A percentile compares a stretch with the other conserved stretches of the same genome.
Evolutionary conservation across 1,140 invertebrate species (phyloP).

Genomic region (Rhagoletis pomonella): DNA sequence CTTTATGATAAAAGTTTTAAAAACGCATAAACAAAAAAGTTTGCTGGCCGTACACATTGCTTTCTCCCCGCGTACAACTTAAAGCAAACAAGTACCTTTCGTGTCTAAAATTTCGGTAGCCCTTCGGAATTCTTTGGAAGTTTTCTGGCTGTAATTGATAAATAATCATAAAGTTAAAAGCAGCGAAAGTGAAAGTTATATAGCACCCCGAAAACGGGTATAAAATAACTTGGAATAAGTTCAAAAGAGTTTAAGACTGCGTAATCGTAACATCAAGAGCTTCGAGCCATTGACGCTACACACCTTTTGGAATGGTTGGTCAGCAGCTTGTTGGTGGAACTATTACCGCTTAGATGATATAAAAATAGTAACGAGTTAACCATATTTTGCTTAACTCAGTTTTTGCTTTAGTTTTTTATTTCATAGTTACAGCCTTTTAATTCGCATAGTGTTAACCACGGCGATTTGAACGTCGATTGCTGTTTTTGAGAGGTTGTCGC

Average conservation of each 20-base stretch:
- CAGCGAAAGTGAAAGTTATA: constrained; percentile 8
- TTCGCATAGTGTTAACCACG: not conserved
- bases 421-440: constrained; percentile 27
- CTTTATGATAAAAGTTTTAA: not conserved
- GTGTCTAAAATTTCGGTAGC: not conserved
- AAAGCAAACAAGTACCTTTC: not conserved
- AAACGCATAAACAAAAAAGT: not conserved
- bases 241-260: not conserved
- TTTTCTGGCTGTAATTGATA: not conserved
- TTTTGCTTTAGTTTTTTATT: not conserved
- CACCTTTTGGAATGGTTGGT: not conserved
- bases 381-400: not conserved
- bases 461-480: not conserved
- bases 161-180: constrained; percentile 71
- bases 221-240: constrained; percentile 66
- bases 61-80: too few relatives aligned
- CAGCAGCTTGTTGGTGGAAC: not conserved
- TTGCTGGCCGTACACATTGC: not conserved
- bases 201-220: constrained; percentile 67
- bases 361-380: not conserved
- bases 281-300: not conserved
- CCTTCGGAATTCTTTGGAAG: too few relatives aligned
- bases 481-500: not conserved
- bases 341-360: not conserved
- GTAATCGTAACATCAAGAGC: not conserved